Base-by-base conservation (phyloP, 1,140 invertebrate genomes). In the Drosophila auraria region DNA sequence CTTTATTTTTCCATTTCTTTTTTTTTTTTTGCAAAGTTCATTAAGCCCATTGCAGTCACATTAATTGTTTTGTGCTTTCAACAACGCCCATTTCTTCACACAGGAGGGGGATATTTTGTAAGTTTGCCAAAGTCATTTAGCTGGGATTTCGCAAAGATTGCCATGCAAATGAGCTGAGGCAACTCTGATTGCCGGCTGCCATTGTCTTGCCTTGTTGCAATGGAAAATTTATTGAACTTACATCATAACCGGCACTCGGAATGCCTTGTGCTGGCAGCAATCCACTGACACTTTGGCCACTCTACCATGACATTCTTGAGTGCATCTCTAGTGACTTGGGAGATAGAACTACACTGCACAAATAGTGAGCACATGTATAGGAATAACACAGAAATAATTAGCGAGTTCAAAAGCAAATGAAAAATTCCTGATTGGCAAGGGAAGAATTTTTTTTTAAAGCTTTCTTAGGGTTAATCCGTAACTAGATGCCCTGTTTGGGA, bases 221-320 rank as follows among this genome's bases (percentile, higher is more conserved):
- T 65, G 54, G 54, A 72, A 72, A 73, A 73, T 61, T 73, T 89
- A 84, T 84, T 84, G 77, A 84, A 83, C 84, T 84, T 89, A 77
- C 84, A 89, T 83, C 81, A 87, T 51, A 64, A 23, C 63, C 70
- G 54, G 44, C 70, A 23, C 45, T 73, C 60, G 78, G 51, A 83
- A 75, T 72, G 47, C 27, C 59, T 38, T 60, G 54, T 57, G 25
- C 54, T 57, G 36, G 47, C 57, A 51, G 25, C 44, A 49, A 82
- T 59, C 64, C 62, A 61, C 78, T 79, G 74, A 86, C 76, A 82
- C 76, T 90, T 90, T 90, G 76, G 44, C 61, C 79, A 87, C 64
- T 86, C 64, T 83, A 66, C 70, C 86, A 66, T 87, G 65, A 87
- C 86, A 90, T 90, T 90, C 86, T 91, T 80, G 87, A 86, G 80